A percentile compares a stretch with the other conserved stretches of the same genome.
Evolutionary conservation across 1,140 invertebrate genomes (phyloP).

Genomic region (Drosophila kohkoa): DNA sequence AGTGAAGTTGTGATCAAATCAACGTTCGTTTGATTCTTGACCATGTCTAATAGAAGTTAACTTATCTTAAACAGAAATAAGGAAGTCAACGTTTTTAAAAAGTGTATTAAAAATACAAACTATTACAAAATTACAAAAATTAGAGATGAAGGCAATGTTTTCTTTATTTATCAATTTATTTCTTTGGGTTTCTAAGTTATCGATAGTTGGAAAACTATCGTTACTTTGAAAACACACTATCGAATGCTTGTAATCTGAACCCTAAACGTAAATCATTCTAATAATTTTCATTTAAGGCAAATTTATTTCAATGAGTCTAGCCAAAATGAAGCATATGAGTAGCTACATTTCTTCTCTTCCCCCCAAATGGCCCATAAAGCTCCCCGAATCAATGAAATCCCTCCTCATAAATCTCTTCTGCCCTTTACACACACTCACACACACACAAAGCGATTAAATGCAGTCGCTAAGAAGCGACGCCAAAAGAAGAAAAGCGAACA

Average conservation of each 20-base stretch:
- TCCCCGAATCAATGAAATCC: conserved; percentile 16
- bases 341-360: background rate
- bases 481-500: conserved; percentile 20
- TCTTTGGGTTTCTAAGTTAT: too few relatives aligned
- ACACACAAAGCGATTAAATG: conserved; percentile 43
- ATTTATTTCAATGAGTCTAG: conserved; percentile 27
- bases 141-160: background rate
- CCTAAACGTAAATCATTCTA: background rate
- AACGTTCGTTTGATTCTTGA: background rate
- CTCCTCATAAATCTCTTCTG: conserved; percentile 33
- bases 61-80: background rate
- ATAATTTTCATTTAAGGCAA: conserved; percentile 12
- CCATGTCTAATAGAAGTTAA: background rate
- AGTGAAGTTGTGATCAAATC: background rate
- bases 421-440: background rate
- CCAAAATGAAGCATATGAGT: conserved; percentile 15
- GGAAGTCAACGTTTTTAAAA: background rate
- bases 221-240: background rate
- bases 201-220: background rate
- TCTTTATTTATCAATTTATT: too few relatives aligned
- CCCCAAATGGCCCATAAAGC: background rate
- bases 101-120: background rate
- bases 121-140: too few relatives aligned
- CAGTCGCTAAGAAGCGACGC: conserved; percentile 29
- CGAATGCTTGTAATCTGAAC: background rate